Evolutionary conservation across 2,888 invertebrate species (phyloP).

Genomic region (Kryphioiulus occultus): DNA sequence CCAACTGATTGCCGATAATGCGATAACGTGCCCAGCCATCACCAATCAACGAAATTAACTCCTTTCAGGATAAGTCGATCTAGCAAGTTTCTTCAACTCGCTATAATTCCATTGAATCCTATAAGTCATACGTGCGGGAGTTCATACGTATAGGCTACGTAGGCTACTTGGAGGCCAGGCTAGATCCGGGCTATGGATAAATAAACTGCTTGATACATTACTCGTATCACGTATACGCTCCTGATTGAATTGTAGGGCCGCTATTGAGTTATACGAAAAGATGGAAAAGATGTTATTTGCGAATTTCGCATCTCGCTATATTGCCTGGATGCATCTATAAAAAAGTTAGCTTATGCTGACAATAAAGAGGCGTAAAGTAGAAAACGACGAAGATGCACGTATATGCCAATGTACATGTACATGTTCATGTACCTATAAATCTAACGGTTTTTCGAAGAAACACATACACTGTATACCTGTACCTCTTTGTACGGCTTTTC

Average conservation of each 20-base stretch:
- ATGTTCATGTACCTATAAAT: too few species aligned
- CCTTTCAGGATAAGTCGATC: not conserved
- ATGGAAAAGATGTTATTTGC: conserved; percentile 42
- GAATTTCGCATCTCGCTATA: conserved; percentile 39
- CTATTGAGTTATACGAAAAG: conserved; percentile 43
- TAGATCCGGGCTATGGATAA: not conserved
- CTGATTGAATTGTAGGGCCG: conserved; percentile 33
- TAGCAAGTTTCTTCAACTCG: not conserved
- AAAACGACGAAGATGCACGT: conserved; percentile 12
- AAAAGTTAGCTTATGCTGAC: conserved; percentile 42
- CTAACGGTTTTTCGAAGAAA: too few species aligned
- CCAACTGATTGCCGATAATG: not conserved
- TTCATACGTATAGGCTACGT: not conserved
- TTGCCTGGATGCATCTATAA: conserved; percentile 37
- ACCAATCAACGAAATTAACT: not conserved
- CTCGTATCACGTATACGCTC: conserved; percentile 45
- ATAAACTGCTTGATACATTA: conserved; percentile 45
- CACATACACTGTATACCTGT: too few species aligned
- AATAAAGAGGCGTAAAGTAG: conserved; percentile 26
- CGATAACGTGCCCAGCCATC: too few species aligned
- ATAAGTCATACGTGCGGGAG: not conserved
- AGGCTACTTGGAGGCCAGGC: conserved; percentile 40
- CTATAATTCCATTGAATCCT: not conserved
- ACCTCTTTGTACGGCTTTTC: too few species aligned
- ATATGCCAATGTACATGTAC: too few species aligned